Evolutionary conservation across 2,797 vertebrate genomes (phyloP), one percentile per base, ranked within the genome.

Genomic region (Pteronotus mesoamericanus): DNA sequence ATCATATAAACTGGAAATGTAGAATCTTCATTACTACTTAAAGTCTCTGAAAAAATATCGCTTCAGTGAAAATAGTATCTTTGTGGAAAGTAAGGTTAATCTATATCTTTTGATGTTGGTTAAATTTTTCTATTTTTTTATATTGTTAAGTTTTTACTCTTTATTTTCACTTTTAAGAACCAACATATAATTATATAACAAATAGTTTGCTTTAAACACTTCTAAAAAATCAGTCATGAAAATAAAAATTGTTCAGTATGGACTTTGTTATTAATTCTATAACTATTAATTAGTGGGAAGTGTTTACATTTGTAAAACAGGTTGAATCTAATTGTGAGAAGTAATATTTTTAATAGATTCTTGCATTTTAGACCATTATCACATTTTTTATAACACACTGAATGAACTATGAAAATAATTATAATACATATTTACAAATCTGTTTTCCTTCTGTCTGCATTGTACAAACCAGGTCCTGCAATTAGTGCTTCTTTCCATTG

Each of bases 1-100:
- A 97, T 96, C 78, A 97, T 89, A 96, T 97, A 97, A 98, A 89
- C 61, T 86, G 14, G 82, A 96, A 94, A 93, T 89, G 37, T 88
- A 53, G 32, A 96, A 97, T 55, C 97, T 91, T 96, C 85, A 97
- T 86, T 96, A 91, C 22, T 74, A 57, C n/a, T 48, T 72, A 86
- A 96, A 89, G 94, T 97, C n/a, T 88, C 59, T 74, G 51, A 42
- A 94, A 74, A 75, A 75, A 97, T 91, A 93, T 11, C 2, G 0
- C 2, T 94, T 92, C 66, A 88, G 44, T 84, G 66, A 91, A 53
- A 82, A 18, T 34, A 69, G 39, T 0, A 39, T 66, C 53, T 59
- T 68, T 86, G 51, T 87, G 61, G 84, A 86, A 96, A 61, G 22
- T 29, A 89, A 96, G 97, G 26, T 64, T 89, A n/a, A 42, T 72